A percentile compares a stretch with the other conserved stretches of the same genome.
Conservation (phyloP, 2,888 invertebrate species). For the Nemoura dubitans region DNA sequence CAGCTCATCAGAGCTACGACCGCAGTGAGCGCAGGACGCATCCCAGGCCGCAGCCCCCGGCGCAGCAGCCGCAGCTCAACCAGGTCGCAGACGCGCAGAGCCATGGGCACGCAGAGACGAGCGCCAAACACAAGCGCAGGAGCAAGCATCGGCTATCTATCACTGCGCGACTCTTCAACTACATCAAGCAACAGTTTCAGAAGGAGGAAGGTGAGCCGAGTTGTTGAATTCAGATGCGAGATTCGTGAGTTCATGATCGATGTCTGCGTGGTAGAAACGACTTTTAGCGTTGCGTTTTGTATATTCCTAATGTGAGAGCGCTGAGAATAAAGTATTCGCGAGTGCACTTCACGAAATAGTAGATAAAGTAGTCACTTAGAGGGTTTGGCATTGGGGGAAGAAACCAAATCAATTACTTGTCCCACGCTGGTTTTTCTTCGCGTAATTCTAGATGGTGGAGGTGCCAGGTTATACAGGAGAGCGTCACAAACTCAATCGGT, state of each 20-base stretch:
- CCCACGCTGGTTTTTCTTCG: background rate
- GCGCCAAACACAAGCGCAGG: slow-evolving; percentile 46
- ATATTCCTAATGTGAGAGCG: background rate
- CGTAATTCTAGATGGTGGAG: background rate
- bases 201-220: slow-evolving; percentile 53
- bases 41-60: slow-evolving; percentile 33
- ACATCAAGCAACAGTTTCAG: slow-evolving; percentile 55
- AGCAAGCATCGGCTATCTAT: slow-evolving; percentile 52
- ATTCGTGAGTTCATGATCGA: background rate
- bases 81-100: slow-evolving; percentile 33
- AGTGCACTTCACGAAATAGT: background rate
- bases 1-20: slow-evolving; percentile 49
- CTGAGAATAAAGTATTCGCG: background rate
- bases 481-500: background rate
- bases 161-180: slow-evolving; percentile 55
- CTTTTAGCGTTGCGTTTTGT: background rate
- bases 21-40: slow-evolving; percentile 49
- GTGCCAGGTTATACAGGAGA: background rate
- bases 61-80: slow-evolving; percentile 38
- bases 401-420: background rate
- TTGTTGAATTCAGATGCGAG: background rate
- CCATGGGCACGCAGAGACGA: slow-evolving; percentile 3
- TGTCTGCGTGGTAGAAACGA: background rate
- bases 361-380: background rate
- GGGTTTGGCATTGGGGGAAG: background rate